Percentiles rank a stretch among this genome's conserved stretches.
These are phyloP conservation scores for Ferrisia virgata DNA, from an alignment of 2,888 invertebrate genomes.

Conservation along the genomic window DNA sequence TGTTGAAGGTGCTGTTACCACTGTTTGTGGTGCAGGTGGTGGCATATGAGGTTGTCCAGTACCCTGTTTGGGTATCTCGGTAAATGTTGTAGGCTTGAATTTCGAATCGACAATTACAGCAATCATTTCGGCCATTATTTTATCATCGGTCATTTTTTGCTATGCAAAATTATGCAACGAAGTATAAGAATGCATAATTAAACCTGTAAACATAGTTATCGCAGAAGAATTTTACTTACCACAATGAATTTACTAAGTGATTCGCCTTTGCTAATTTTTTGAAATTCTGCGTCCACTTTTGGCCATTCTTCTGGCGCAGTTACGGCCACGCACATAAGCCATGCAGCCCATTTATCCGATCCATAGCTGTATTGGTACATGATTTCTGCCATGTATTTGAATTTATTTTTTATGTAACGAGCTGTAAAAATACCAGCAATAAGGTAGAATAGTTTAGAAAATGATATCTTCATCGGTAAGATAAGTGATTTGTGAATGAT, in stretches of 20 bases:
- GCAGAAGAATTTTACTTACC: background rate
- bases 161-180: too few relatives aligned
- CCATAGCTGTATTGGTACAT: background rate
- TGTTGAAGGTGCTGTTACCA: too few relatives aligned
- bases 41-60: too few relatives aligned
- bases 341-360: background rate
- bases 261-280: background rate
- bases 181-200: too few relatives aligned
- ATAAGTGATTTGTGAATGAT: background rate
- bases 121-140: background rate
- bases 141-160: background rate
- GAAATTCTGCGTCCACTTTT: background rate
- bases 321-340: background rate
- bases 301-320: background rate
- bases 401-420: background rate
- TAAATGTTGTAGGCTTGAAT: too few relatives aligned
- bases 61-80: too few relatives aligned
- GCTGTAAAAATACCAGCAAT: too few relatives aligned
- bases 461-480: background rate
- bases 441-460: background rate
- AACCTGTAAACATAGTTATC: too few relatives aligned
- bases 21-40: too few relatives aligned
- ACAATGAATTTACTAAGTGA: background rate
- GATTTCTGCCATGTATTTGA: background rate
- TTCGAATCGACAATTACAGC: too few relatives aligned